These are phyloP conservation scores for Tragelaphus strepsiceros DNA, from an alignment of 2,113 vertebrate genomes.

Conservation along the genomic window DNA sequence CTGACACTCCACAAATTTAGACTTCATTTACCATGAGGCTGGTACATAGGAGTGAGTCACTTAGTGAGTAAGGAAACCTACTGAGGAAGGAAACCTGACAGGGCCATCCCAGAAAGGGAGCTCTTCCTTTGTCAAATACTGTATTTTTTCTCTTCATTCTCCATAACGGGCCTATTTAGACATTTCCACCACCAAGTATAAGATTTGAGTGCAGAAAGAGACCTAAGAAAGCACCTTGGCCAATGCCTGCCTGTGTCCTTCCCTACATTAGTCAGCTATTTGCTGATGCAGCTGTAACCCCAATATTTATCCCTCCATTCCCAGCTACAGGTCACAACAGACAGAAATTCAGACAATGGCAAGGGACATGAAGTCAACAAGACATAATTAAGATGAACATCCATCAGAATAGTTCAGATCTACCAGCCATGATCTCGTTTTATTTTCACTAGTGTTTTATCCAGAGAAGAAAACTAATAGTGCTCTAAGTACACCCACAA, in stretches of 20 bases:
- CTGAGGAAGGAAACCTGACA: neutral
- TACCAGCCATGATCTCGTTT: neutral
- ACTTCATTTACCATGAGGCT: neutral
- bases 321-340: neutral
- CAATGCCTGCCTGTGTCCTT: neutral
- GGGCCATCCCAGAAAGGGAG: neutral
- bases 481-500: neutral
- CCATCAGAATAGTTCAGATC: neutral
- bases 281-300: neutral
- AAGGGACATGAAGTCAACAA: conserved; percentile 31
- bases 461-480: neutral
- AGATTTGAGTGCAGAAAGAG: neutral
- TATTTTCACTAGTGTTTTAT: neutral
- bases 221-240: neutral
- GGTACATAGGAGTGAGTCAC: neutral
- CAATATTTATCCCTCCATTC: neutral
- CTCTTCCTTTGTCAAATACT: neutral
- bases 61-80: neutral
- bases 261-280: neutral
- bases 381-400: neutral
- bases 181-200: neutral
- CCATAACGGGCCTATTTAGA: neutral
- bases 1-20: neutral
- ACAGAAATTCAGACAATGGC: neutral
- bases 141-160: neutral